Base-by-base conservation (phyloP, 1,140 invertebrate species). In the Ctenoplectra terminalis region DNA sequence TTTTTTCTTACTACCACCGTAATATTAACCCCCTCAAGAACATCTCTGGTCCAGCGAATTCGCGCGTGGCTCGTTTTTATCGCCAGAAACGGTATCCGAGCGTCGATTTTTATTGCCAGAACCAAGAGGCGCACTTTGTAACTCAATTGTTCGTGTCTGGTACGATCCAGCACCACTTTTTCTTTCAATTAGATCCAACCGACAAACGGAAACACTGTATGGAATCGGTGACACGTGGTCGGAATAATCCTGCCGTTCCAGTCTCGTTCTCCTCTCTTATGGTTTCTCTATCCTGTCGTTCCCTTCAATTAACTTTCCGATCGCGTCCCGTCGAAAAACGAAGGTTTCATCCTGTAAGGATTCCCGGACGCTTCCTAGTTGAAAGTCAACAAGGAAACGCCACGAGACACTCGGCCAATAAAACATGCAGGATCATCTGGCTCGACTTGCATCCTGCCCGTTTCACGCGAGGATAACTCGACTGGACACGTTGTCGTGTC, bases 291-390 rank as follows among this genome's bases (percentile, higher is more conserved):
- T 70, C 83, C 58, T 54, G 43, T 63, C 81, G 71, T 81, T 87
- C 64, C 58, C 64, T 77, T 71, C 82, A 84, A 83, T 89, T 88
- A 87, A 71, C 66, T 72, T 76, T 48, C 67, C 43, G 60, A 37
- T 54, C 66, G 58, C 23, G 66, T 81, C 26, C 50, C 11, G 23
- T 4, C 29, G 46, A 63, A 56, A 13, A 20, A 34, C 34, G 37
- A 46, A 48, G 52, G 43, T 64, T 76, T 52, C 50, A 52, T 72
- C 54, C 50, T 48, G 54, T 71, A 81, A 76, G 66, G 72, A 81
- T 71, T 81, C 71, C 23, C 17, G 31, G 1, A 20, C 17, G 43
- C 34, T 9, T 58, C 29, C 43, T n/a, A 23, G 23, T 46, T 61
- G 46, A 70, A 83, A 73, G 54, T 58, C 63, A 34, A 48, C 54